Base-by-base conservation (phyloP, 2,113 vertebrate genomes). In the Melanotaenia duboulayi region DNA sequence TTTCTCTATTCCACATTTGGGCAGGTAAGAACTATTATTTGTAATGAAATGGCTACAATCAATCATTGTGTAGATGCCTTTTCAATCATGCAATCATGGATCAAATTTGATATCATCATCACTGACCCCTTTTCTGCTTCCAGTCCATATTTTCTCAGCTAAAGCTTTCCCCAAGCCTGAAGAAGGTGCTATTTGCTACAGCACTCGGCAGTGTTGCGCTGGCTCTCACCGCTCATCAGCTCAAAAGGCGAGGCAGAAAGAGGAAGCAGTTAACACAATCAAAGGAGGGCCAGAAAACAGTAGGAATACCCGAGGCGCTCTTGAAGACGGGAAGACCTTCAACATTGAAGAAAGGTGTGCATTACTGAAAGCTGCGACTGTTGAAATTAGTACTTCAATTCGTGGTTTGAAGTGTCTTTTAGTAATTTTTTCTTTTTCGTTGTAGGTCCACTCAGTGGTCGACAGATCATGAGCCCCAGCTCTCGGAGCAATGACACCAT, bases 1-100 rank as follows among this genome's bases (percentile, higher is more conserved):
- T 99, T 99, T 70, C 94, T 99, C 10, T 99, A 98, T 73, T 98
- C 97, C 0, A 97, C 97, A 0, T 99, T 99, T 35, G 98, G 98
- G 19, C 98, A 99, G 98, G 97, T 99, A 94, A 89, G 32, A 20
- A 3, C 54, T 16, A 40, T 14, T 11, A 28, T 10, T n/a, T 48
- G 19, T 20, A 28, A 13, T 44, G 14, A 7, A n/a, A 2, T 42
- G 17, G 48, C 11, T 23, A 35, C 11, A 35, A 0, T 49, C 20
- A 37, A 11, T 35, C 7, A 17, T 11, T 11, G 3, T 5, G 17
- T 19, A 6, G 16, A 48, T n/a, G 44, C 40, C 40, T 42, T 42
- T 42, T 48, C 44, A 48, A 35, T 35, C 4, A 35, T 9, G 32
- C 44, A 48, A 35, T 35, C 4, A 35, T 9, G 32, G 32, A 35